Conservation (phyloP, 2,888 invertebrate species). For the Cheilosia urbana region DNA sequence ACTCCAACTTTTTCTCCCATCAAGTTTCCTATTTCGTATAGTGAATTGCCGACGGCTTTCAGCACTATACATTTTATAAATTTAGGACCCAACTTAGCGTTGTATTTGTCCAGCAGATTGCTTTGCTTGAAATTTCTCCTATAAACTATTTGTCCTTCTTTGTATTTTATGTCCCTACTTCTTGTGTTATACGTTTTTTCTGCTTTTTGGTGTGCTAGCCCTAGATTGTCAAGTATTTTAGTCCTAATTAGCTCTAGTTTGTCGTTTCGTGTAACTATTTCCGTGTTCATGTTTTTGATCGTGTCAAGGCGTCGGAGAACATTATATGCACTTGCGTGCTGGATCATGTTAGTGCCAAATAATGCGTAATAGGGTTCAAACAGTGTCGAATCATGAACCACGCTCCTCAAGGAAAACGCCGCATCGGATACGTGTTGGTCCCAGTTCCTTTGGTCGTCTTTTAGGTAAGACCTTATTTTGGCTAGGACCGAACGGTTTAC, state of each 20-base stretch:
- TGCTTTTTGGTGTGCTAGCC: neutral
- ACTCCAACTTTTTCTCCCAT: too few relatives aligned
- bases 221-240: neutral
- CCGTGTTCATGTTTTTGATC: neutral
- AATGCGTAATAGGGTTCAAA: neutral
- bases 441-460: too few relatives aligned
- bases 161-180: neutral
- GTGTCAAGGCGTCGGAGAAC: neutral
- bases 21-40: too few relatives aligned
- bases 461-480: neutral
- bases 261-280: neutral
- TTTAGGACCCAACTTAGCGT: too few relatives aligned
- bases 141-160: neutral
- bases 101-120: too few relatives aligned
- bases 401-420: neutral
- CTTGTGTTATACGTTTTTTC: neutral
- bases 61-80: too few relatives aligned
- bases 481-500: neutral
- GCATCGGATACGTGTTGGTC: neutral
- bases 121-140: neutral
- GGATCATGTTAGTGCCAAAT: neutral
- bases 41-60: too few relatives aligned
- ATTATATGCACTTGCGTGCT: neutral
- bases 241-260: neutral
- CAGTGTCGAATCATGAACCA: neutral